Conservation (phyloP, 37 sponge, comb jelly and placozoan genomes). For the Halichondria panicea region DNA sequence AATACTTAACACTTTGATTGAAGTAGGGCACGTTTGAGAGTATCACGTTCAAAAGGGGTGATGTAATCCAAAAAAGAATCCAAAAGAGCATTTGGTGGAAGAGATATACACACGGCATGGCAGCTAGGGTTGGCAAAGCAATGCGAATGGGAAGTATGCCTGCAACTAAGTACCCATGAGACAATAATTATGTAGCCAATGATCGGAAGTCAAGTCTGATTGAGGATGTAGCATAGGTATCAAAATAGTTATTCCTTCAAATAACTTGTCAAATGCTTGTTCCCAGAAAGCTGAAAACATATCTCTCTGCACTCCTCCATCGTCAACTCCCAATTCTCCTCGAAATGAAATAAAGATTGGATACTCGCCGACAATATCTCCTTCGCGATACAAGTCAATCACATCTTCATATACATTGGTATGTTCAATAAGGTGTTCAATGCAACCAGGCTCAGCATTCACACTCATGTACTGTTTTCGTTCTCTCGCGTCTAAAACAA, state of each 20-base stretch:
- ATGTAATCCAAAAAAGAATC: slow-evolving; percentile 23
- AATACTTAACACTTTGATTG: not conserved
- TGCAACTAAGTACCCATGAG: slow-evolving; percentile 25
- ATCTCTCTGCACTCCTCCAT: slow-evolving; percentile 26
- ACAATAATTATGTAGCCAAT: slow-evolving; percentile 13
- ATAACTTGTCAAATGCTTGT: not conserved
- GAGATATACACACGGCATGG: slow-evolving; percentile 2
- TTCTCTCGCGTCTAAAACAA: no score
- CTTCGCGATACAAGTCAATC: slow-evolving; percentile 10
- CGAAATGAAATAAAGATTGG: slow-evolving; percentile 15
- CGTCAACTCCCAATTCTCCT: slow-evolving; percentile 21
- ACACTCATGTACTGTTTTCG: no score
- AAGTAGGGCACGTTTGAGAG: slow-evolving; percentile 1
- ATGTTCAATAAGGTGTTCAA: not conserved
- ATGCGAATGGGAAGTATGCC: slow-evolving; percentile 16
- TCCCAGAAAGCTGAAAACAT: slow-evolving; percentile 36
- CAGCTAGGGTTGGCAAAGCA: slow-evolving; percentile 7
- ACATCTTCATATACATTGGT: slow-evolving; percentile 24
- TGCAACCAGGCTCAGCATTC: not conserved
- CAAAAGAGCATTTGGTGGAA: not conserved
- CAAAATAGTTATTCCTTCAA: slow-evolving; percentile 28
- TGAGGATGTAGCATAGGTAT: slow-evolving; percentile 30
- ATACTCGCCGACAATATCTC: slow-evolving; percentile 14
- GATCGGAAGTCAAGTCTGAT: slow-evolving; percentile 5
- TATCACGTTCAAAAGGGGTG: not conserved